phyloP scores from a whole-genome alignment of 2,797 vertebrate genomes.

The Melanotaenia pygmaea region DNA sequence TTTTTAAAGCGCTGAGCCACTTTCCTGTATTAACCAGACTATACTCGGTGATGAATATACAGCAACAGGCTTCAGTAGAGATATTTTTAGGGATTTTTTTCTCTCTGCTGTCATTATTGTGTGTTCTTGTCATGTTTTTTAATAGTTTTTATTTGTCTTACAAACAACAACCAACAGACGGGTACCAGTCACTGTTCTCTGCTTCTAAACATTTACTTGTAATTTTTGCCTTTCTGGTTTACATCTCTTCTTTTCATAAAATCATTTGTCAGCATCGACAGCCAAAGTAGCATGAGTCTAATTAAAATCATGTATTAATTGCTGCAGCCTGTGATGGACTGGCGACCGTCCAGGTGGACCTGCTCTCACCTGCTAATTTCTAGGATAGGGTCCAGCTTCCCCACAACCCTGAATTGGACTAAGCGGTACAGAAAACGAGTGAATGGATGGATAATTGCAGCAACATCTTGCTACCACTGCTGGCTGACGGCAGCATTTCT shows the following conservation, averaged over 20 bases:
- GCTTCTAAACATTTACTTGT: constrained; percentile 24
- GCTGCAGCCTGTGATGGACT: not conserved
- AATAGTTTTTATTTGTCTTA: constrained; percentile 14
- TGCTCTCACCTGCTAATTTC: too few relatives aligned
- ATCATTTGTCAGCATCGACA: not conserved
- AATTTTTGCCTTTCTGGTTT: constrained; percentile 59
- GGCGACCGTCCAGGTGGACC: too few relatives aligned
- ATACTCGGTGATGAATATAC: constrained; percentile 17
- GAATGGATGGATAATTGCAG: not conserved
- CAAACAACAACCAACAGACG: constrained; percentile 17
- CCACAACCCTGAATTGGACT: too few relatives aligned
- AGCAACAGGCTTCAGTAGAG: not conserved
- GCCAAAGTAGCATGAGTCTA: constrained; percentile 33
- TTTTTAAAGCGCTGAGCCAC: constrained; percentile 30
- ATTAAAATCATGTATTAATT: not conserved
- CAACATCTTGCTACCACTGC: not conserved
- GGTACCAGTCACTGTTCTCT: constrained; percentile 10
- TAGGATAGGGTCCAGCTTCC: too few relatives aligned
- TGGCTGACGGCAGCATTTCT: too few relatives aligned
- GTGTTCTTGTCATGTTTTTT: constrained; percentile 20
- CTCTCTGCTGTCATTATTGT: constrained; percentile 6
- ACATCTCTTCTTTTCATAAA: not conserved
- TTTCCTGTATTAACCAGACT: constrained; percentile 32
- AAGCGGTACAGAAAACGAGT: too few relatives aligned
- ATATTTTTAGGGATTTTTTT: constrained; percentile 11